Evolutionary conservation across 2,888 invertebrate species (phyloP).

Genomic region (Bombyx huttoni): DNA sequence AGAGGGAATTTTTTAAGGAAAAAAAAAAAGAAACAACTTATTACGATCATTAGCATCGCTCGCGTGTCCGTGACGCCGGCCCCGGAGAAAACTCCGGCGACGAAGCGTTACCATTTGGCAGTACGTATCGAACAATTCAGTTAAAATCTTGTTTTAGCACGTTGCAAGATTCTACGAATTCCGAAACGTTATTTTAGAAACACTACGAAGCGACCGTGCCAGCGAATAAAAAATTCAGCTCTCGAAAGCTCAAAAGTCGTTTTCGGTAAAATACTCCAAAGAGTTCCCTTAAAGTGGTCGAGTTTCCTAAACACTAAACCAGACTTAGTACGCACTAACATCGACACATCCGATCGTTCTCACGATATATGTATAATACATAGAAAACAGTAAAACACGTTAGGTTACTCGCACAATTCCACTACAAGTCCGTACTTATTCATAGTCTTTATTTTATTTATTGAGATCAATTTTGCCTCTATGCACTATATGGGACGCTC

Average conservation of each 20-base stretch:
- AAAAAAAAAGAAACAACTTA: neutral
- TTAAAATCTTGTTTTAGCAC: constrained; percentile 32
- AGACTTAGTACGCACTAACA: constrained; percentile 66
- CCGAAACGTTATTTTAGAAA: constrained; percentile 7
- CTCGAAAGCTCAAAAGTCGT: constrained; percentile 49
- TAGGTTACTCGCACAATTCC: constrained; percentile 63
- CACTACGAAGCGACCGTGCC: constrained; percentile 10
- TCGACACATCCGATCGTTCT: constrained; percentile 48
- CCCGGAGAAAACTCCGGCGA: constrained; percentile 9
- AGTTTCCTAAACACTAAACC: constrained; percentile 51
- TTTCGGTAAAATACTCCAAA: constrained; percentile 51
- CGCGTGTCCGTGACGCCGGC: constrained; percentile 2
- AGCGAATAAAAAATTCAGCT: constrained; percentile 31
- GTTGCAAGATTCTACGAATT: constrained; percentile 41
- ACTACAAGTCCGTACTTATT: constrained; percentile 57
- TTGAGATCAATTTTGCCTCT: constrained; percentile 68
- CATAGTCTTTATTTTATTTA: constrained; percentile 60
- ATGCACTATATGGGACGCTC: constrained; percentile 40
- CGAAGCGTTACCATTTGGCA: constrained; percentile 10
- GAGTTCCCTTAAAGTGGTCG: constrained; percentile 30
- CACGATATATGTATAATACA: constrained; percentile 53
- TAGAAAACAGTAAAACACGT: constrained; percentile 61
- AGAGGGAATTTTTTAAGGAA: constrained; percentile 34
- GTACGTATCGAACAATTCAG: constrained; percentile 26
- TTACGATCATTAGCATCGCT: constrained; percentile 1